Conservation (phyloP, 2,113 vertebrate species). For the Egretta garzetta region DNA sequence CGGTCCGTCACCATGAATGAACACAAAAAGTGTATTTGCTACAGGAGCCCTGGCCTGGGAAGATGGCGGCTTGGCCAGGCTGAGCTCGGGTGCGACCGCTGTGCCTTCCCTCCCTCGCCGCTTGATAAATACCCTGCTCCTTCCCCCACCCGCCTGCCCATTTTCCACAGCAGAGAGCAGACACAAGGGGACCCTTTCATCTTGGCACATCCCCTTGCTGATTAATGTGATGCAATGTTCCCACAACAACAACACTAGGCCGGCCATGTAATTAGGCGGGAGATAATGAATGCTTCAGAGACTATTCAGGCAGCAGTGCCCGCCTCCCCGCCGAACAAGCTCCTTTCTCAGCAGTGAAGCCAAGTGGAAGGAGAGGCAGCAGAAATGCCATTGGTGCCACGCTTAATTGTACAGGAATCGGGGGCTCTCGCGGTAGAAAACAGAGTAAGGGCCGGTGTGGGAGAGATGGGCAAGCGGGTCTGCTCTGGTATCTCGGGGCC, state of each 20-base stretch:
- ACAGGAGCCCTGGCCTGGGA: background rate
- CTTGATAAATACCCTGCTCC: conserved; percentile 48
- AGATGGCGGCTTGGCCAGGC: background rate
- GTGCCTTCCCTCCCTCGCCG: conserved; percentile 16
- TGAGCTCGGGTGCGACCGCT: conserved; percentile 20
- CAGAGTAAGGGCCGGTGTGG: background rate
- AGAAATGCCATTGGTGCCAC: conserved; percentile 37
- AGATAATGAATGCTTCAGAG: conserved; percentile 67
- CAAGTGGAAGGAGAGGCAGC: conserved; percentile 60
- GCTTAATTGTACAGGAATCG: conserved; percentile 39
- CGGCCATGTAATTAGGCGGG: conserved; percentile 60
- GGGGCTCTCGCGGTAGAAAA: conserved; percentile 6
- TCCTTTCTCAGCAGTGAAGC: conserved; percentile 69
- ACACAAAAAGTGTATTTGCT: background rate
- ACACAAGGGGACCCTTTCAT: conserved; percentile 73
- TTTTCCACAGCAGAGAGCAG: conserved; percentile 70
- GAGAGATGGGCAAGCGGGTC: conserved; percentile 44
- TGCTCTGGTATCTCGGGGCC: conserved; percentile 15
- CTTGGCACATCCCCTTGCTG: conserved; percentile 66
- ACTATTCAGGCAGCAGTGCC: conserved; percentile 37
- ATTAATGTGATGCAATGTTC: conserved; percentile 64
- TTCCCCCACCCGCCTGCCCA: conserved; percentile 38
- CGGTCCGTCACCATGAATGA: background rate
- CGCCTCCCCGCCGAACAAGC: conserved; percentile 50
- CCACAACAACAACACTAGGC: conserved; percentile 65